Evolutionary conservation across 1,140 invertebrate species (phyloP).

Genomic region (Cardiocondyla obscurior): DNA sequence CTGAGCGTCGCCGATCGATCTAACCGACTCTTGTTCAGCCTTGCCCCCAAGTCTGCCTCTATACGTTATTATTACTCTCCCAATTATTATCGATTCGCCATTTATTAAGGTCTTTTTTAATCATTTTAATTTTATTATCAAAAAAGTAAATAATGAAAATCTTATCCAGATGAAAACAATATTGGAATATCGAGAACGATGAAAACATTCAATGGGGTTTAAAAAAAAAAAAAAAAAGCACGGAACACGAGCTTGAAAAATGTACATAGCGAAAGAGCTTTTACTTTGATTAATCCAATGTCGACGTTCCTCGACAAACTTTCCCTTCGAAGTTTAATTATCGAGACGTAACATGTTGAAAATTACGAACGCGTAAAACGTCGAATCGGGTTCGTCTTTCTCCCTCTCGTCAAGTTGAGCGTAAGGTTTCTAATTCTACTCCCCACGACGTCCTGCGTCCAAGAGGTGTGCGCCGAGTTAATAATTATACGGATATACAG

Average conservation of each 20-base stretch:
- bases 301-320: not conserved
- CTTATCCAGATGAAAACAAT: not conserved
- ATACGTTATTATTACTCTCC: not conserved
- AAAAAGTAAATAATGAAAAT: not conserved
- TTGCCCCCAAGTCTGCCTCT: not conserved
- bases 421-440: not conserved
- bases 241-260: not conserved
- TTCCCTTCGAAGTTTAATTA: not conserved
- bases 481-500: constrained; percentile 27
- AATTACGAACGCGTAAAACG: not conserved
- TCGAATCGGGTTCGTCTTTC: not conserved
- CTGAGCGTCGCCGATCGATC: not conserved
- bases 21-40: not conserved
- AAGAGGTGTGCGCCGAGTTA: not conserved
- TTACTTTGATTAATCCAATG: not conserved
- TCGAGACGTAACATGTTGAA: not conserved
- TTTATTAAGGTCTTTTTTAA: constrained; percentile 1
- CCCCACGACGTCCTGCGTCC: not conserved
- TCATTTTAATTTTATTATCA: not conserved
- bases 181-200: not conserved
- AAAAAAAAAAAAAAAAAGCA: too few species aligned
- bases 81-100: not conserved
- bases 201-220: not conserved
- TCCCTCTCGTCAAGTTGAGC: not conserved
- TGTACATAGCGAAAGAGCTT: not conserved